Evolutionary conservation across 2,797 vertebrate species (phyloP).

Genomic region (Oreochromis mossambicus): DNA sequence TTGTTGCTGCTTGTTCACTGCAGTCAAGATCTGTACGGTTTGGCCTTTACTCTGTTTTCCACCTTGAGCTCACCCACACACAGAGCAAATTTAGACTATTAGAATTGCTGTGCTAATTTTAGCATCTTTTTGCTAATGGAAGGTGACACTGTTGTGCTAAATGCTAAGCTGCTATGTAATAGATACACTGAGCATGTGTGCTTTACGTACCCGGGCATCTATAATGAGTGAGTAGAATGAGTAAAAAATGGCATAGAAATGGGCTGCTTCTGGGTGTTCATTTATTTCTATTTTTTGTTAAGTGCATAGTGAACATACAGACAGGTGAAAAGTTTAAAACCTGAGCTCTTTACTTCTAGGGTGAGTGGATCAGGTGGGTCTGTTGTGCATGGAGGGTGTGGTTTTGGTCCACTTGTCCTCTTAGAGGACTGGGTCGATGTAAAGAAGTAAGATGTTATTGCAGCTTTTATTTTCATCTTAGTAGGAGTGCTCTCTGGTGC

Average conservation of each 20-base stretch:
- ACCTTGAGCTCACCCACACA: neutral
- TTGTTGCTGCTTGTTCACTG: neutral
- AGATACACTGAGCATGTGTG: neutral
- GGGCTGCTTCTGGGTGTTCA: neutral
- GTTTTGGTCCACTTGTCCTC: neutral
- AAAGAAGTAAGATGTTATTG: neutral
- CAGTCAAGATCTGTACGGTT: neutral
- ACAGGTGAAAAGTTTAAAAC: neutral
- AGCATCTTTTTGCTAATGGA: conserved; percentile 39
- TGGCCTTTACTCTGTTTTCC: neutral
- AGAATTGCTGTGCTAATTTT: conserved; percentile 21
- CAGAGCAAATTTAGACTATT: neutral
- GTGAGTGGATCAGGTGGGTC: neutral
- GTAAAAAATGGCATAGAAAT: neutral
- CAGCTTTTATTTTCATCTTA: neutral
- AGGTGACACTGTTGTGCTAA: conserved; percentile 28
- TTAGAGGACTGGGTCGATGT: neutral
- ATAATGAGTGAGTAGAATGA: neutral
- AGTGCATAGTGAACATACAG: neutral
- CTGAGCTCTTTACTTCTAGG: neutral
- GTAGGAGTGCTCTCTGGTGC: neutral
- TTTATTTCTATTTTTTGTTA: neutral
- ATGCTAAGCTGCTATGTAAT: conserved; percentile 17
- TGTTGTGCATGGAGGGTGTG: neutral
- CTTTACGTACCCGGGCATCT: neutral